Percentiles rank a stretch among this genome's conserved stretches.
Evolutionary conservation across 2,888 invertebrate species (phyloP).

Genomic region (Pseudeuparius sepicola): DNA sequence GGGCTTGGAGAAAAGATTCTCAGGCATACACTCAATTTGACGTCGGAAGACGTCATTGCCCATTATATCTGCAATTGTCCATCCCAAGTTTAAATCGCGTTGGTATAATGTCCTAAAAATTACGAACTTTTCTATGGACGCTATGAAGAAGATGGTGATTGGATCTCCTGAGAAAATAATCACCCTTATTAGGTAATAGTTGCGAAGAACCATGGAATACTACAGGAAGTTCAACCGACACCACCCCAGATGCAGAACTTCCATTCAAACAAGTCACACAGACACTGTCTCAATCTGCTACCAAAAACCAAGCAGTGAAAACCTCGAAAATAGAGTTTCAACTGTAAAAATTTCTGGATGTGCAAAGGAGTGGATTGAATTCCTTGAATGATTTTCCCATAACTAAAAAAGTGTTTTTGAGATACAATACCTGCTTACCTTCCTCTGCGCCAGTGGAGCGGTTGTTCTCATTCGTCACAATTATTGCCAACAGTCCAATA

Average conservation of each 20-base stretch:
- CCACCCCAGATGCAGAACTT: constrained; percentile 11
- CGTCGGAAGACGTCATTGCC: too few relatives aligned
- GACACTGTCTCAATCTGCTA: too few relatives aligned
- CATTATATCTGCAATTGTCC: too few relatives aligned
- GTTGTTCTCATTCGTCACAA: constrained; percentile 15
- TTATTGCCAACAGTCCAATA: constrained; percentile 9
- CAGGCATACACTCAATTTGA: too few relatives aligned
- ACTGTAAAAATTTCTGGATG: constrained; percentile 13
- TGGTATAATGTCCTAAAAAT: too few relatives aligned
- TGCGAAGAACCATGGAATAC: background rate
- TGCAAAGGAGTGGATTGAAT: constrained; percentile 9
- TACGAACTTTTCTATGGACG: too few relatives aligned
- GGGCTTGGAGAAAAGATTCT: too few relatives aligned
- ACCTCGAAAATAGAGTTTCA: constrained; percentile 13
- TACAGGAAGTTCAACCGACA: background rate
- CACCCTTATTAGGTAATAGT: too few relatives aligned
- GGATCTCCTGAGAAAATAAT: constrained; percentile 11
- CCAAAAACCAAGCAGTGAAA: too few relatives aligned
- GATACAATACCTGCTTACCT: constrained; percentile 17
- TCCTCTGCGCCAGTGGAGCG: constrained; percentile 19
- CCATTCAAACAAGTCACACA: too few relatives aligned
- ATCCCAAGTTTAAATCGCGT: too few relatives aligned
- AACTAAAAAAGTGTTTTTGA: constrained; percentile 16
- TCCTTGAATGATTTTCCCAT: constrained; percentile 15
- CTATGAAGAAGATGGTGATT: constrained; percentile 13